Evolutionary conservation across 2,888 invertebrate species (phyloP).

Genomic region (Drosophila cracens): DNA sequence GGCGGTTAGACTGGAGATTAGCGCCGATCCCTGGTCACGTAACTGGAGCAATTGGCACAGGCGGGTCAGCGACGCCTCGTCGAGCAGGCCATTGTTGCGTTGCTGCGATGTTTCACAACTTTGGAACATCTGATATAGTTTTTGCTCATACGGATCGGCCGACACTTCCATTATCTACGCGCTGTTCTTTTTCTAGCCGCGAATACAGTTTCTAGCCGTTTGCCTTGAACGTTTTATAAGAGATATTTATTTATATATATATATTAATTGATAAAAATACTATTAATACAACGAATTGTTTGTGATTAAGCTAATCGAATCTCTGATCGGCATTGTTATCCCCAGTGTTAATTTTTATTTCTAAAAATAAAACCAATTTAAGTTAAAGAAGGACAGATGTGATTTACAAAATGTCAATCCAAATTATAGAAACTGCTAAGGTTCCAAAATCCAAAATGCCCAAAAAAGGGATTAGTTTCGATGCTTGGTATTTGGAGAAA

Average conservation of each 20-base stretch:
- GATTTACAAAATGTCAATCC: background rate
- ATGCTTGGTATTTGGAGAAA: background rate
- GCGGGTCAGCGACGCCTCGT: conserved; percentile 88
- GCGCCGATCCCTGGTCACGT: conserved; percentile 89
- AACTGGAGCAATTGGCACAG: conserved; percentile 92
- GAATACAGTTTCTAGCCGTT: conserved; percentile 50
- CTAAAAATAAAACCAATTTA: background rate
- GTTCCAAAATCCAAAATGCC: background rate
- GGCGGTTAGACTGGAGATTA: conserved; percentile 87
- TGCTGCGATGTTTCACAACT: conserved; percentile 89
- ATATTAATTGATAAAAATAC: background rate
- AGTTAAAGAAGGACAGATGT: background rate
- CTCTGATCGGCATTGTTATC: background rate
- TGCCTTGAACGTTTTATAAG: conserved; percentile 5
- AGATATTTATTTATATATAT: background rate
- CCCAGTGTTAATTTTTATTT: background rate
- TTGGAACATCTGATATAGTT: conserved; percentile 92
- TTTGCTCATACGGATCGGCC: conserved; percentile 92
- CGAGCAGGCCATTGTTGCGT: conserved; percentile 88
- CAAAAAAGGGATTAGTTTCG: background rate
- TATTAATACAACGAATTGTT: background rate
- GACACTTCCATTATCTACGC: conserved; percentile 74
- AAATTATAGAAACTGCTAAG: background rate
- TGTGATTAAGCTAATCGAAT: background rate
- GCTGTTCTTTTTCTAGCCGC: conserved; percentile 2